Evolutionary conservation across 2,113 vertebrate genomes (phyloP), one percentile per base, ranked within the genome.

Genomic region (Piaya cayana): DNA sequence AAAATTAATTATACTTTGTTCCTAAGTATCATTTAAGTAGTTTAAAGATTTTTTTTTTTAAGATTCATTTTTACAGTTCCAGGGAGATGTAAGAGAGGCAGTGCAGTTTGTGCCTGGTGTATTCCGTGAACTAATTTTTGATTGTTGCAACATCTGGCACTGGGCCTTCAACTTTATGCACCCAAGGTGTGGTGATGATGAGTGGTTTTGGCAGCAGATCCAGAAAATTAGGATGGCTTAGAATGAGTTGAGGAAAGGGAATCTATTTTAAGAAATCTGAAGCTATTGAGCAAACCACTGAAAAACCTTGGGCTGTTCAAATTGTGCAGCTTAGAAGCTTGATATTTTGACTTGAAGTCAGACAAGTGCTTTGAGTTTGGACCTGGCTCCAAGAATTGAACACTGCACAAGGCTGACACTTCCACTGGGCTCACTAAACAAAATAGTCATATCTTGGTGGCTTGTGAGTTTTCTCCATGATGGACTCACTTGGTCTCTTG

Each of bases 121-220:
- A 30, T 76, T 85, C 39, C 39, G 32, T 17, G 1, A 2, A 49
- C n/a, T 60, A 37, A 0, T 34, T 88, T 85, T 75, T 63, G 55
- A 22, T 88, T 29, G 15, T 84, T 96, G 83, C 88, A 81, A 92
- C 64, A 68, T 25, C 30, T 92, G 69, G 60, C 20, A 0, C 47
- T 53, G 69, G 11, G 60, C 62, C 58, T 86, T 77, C 52, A 68
- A 42, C 36, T 93, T 93, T 96, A 69, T 56, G 92, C 86, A 92
- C 36, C 8, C 16, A 75, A 91, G 96, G 94, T 88, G 92, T 93
- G 92, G 95, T 59, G 55, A 58, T 81, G 86, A 93, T 65, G 43
- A 30, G 15, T 83, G 32, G 8, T 37, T 85, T 81, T 84, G 80
- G 86, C 91, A 84, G 36, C 53, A 71, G 30, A 49, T 55, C 37